These are phyloP conservation scores for Caranx ignobilis DNA, from an alignment of 2,113 vertebrate species.

Conservation along the genomic window DNA sequence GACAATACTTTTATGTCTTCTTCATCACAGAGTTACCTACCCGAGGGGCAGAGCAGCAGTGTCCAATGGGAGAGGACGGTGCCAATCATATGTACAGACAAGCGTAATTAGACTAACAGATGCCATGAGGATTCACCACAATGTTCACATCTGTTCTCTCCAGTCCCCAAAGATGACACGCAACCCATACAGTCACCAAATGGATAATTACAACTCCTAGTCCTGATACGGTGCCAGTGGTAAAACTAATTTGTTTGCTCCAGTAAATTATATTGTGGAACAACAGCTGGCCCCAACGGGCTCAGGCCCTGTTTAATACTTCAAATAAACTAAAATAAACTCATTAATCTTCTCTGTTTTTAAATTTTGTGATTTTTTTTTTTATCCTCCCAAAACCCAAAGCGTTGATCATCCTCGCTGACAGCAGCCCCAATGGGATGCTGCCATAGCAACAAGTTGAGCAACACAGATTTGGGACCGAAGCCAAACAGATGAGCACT, in stretches of 20 bases:
- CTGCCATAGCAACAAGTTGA: conserved; percentile 78
- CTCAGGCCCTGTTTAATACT: neutral
- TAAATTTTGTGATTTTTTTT: neutral
- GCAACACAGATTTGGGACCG: conserved; percentile 67
- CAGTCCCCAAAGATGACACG: conserved; percentile 49
- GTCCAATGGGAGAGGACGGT: conserved; percentile 41
- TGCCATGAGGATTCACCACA: conserved; percentile 59
- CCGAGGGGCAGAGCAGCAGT: conserved; percentile 11
- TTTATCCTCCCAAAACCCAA: conserved; percentile 30
- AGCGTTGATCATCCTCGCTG: conserved; percentile 43
- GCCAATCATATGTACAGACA: conserved; percentile 58
- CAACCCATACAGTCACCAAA: conserved; percentile 31
- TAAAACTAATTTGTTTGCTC: conserved; percentile 6
- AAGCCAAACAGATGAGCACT: conserved; percentile 68
- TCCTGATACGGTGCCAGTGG: neutral
- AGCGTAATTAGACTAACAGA: conserved; percentile 67
- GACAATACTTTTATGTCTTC: conserved; percentile 11
- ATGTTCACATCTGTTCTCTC: conserved; percentile 66
- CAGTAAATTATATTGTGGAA: neutral
- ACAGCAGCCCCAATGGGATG: conserved; percentile 57
- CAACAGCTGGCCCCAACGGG: neutral
- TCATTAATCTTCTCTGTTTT: neutral
- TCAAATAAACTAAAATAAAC: neutral
- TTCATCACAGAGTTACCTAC: conserved; percentile 12
- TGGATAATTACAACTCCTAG: conserved; percentile 15